Base-by-base conservation (phyloP, 30 jellyfish, hydroid and myxozoan genomes). In the Sanderia malayensis region DNA sequence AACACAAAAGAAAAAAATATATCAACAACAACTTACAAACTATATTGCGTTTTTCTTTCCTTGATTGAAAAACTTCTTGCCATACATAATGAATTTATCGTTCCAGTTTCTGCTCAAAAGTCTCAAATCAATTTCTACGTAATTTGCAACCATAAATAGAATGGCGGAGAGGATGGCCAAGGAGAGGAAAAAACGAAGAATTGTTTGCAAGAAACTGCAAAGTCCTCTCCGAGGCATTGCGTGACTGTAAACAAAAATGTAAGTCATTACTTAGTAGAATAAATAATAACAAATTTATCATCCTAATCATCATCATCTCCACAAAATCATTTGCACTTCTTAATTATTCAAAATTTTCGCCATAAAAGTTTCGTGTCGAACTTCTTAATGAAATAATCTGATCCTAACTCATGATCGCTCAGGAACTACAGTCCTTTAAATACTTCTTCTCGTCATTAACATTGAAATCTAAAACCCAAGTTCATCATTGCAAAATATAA, bases 101-200 rank as follows among this genome's bases (percentile, higher is more conserved):
- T 76, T 76, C 88, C 73, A 63, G 67, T 76, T 62, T 22, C 68
- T 76, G 31, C 37, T 61, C 73, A 76, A 11, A 9, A 46, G 27
- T 1, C 74, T 25, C 61, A 76, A 53, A 22, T 76, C 88, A 47
- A 76, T 46, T 76, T 76, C 88, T 18, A 76, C 88, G 74, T 76
- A 76, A 27, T 76, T 76, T 31, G 80, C 79, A 45, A 76, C 44
- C 15, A 76, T 59, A 46, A 76, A 65, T 63, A 76, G 58, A 37
- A 76, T 62, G 19, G 73, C 69, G 24, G 88, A 76, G 11, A 76
- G 37, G 52, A 76, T 76, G 20, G 77, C 88, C 65, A 76, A 72
- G 1, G 88, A 76, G 9, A 76, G 37, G 68, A 76, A 41, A 74
- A 76, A 76, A 9, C 88, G 88, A 17, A 76, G 31, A 7, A 76